phyloP scores from a whole-genome alignment of 2,888 invertebrate species.

The Noctuana brunneofusca region DNA sequence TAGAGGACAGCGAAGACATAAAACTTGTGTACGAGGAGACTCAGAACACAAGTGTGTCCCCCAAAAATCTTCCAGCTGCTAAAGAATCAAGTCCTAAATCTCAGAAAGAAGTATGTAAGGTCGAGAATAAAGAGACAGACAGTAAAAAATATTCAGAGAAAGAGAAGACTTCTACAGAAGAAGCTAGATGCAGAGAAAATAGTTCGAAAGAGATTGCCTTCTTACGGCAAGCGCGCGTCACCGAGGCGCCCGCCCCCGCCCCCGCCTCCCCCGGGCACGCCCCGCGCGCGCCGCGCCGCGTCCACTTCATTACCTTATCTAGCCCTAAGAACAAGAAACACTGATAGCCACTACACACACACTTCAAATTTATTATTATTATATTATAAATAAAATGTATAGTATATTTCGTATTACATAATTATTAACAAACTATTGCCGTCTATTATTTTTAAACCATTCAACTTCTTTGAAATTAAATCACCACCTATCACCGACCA shows the following conservation, averaged over 20 bases:
- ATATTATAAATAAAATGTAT: not conserved
- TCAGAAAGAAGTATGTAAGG: constrained; percentile 29
- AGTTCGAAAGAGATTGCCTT: constrained; percentile 50
- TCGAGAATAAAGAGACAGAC: not conserved
- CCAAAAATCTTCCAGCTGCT: constrained; percentile 17
- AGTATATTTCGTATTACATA: not conserved
- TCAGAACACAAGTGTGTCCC: constrained; percentile 44
- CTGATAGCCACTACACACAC: constrained; percentile 34
- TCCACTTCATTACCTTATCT: constrained; percentile 89
- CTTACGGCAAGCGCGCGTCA: constrained; percentile 66
- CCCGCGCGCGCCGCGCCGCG: constrained; percentile 85
- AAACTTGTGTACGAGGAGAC: constrained; percentile 80
- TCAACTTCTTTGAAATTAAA: no score
- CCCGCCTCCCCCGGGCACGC: constrained; percentile 45
- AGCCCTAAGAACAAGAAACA: constrained; percentile 88
- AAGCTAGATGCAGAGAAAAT: not conserved
- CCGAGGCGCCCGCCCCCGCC: constrained; percentile 48
- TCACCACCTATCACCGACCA: no score
- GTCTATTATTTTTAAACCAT: no score
- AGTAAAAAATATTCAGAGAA: not conserved
- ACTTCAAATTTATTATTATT: not conserved
- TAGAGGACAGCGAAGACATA: constrained; percentile 80
- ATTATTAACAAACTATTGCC: no score
- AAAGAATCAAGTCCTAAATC: constrained; percentile 35
- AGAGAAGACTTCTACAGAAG: not conserved